Percentiles rank a stretch among this genome's conserved stretches.
Evolutionary conservation across 1,140 invertebrate genomes (phyloP).

Genomic region (Cherax destructor): DNA sequence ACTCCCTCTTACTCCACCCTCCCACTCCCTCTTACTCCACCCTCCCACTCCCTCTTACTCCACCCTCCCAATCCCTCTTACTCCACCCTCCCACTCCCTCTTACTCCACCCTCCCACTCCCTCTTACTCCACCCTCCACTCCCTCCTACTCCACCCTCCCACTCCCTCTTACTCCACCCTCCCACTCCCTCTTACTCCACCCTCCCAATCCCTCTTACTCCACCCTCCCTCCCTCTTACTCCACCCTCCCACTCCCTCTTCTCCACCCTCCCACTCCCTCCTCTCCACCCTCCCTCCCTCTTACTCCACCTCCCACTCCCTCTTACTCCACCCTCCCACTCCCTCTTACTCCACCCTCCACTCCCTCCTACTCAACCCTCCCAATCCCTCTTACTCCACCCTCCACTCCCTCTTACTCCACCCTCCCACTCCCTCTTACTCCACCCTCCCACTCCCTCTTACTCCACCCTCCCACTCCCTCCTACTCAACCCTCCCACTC

Average conservation of each 20-base stretch:
- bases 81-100: constrained; percentile 4
- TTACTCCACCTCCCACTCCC: background rate
- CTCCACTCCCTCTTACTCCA: too few relatives aligned
- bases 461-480: background rate
- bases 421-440: background rate
- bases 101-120: background rate
- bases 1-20: constrained; percentile 1
- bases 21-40: too few relatives aligned
- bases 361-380: background rate
- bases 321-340: background rate
- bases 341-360: background rate
- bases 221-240: constrained; percentile 1
- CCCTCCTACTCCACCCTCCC: too few relatives aligned
- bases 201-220: background rate
- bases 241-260: constrained; percentile 2
- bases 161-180: constrained; percentile 1
- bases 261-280: background rate
- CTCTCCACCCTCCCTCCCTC: background rate
- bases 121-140: background rate
- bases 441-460: constrained; percentile 2
- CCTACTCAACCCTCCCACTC: too few relatives aligned
- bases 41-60: background rate
- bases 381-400: background rate
- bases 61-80: too few relatives aligned
- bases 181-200: background rate